phyloP scores from a whole-genome alignment of 2,797 vertebrate genomes.

The Nasua narica region DNA sequence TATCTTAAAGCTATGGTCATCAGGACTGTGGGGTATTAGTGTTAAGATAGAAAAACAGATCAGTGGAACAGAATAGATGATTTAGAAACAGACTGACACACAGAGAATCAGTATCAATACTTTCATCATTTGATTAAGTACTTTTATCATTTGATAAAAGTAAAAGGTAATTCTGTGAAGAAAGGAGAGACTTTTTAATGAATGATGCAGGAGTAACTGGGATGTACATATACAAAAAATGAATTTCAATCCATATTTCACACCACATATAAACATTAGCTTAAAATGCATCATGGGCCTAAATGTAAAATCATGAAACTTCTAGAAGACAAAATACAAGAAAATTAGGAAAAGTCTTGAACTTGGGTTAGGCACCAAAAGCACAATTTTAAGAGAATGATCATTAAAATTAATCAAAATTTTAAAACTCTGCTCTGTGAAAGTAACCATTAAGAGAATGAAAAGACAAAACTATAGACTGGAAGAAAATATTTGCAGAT shows the following conservation, averaged over 20 bases:
- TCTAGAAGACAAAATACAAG: not conserved
- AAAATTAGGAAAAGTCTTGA: not conserved
- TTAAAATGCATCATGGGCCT: not conserved
- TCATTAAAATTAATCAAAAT: not conserved
- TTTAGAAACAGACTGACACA: not conserved
- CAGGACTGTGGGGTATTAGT: not conserved
- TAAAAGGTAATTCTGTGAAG: not conserved
- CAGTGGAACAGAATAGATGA: not conserved
- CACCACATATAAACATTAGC: not conserved
- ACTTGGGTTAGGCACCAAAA: not conserved
- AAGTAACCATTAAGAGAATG: not conserved
- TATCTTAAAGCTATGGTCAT: not conserved
- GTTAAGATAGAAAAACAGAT: not conserved
- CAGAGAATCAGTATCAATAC: too few relatives aligned
- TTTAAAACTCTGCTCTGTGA: not conserved
- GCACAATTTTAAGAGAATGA: not conserved
- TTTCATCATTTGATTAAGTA: too few relatives aligned
- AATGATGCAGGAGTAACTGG: not conserved
- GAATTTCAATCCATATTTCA: not conserved
- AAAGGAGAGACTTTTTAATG: not conserved
- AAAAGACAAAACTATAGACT: not conserved
- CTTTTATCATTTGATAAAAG: not conserved
- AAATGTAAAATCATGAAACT: not conserved
- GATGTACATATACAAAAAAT: not conserved
- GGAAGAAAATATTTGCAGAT: not conserved